These are phyloP conservation scores for Thymallus thymallus DNA, from an alignment of 2,113 vertebrate species.

Conservation along the genomic window DNA sequence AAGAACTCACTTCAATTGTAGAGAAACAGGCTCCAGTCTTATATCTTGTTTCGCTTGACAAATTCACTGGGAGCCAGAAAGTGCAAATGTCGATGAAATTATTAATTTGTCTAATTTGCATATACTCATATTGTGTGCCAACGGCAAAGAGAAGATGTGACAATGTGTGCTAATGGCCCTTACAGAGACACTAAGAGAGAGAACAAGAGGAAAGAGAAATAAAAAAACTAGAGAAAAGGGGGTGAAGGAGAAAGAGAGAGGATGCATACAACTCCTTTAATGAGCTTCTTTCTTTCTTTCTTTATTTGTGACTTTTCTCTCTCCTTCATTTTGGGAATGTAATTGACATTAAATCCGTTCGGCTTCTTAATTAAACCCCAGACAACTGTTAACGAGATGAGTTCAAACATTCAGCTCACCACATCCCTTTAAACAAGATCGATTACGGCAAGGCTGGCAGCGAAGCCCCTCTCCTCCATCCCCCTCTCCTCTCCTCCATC, in stretches of 20 bases:
- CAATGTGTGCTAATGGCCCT: conserved; percentile 37
- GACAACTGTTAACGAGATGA: conserved; percentile 62
- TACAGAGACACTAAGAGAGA: conserved; percentile 37
- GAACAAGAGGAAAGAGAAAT: conserved; percentile 28
- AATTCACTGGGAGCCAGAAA: conserved; percentile 34
- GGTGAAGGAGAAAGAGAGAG: conserved; percentile 22
- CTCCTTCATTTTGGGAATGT: conserved; percentile 51
- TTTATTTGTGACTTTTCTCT: conserved; percentile 31
- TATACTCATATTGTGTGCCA: conserved; percentile 56
- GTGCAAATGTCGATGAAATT: conserved; percentile 55
- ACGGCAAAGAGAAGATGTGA: conserved; percentile 56
- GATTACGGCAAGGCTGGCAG: conserved; percentile 61
- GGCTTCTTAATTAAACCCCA: conserved; percentile 69
- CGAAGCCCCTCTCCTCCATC: not conserved
- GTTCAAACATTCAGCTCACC: conserved; percentile 69
- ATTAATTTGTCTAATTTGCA: conserved; percentile 64
- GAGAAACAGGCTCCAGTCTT: conserved; percentile 36
- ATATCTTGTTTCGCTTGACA: conserved; percentile 43
- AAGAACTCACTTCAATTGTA: conserved; percentile 51
- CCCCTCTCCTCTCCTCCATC: not conserved
- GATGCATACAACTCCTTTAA: conserved; percentile 60
- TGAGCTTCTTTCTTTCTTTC: conserved; percentile 41
- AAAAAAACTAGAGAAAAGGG: not conserved
- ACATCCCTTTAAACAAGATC: conserved; percentile 67
- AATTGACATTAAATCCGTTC: conserved; percentile 66